A percentile compares a stretch with the other conserved stretches of the same genome.
Evolutionary conservation across 2,113 vertebrate genomes (phyloP).

Genomic region (Glaucomys volans): DNA sequence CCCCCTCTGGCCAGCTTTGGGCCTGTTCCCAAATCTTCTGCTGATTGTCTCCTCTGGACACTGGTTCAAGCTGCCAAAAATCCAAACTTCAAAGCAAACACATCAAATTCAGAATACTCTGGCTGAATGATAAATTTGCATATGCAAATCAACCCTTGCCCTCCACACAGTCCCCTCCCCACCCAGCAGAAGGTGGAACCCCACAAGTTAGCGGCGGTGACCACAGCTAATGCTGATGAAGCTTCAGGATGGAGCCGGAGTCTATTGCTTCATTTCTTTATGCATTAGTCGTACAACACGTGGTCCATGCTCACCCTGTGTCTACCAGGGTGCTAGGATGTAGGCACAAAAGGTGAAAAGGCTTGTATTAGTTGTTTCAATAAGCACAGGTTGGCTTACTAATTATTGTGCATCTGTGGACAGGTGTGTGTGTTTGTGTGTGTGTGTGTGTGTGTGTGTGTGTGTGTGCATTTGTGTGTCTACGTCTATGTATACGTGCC

Average conservation of each 20-base stretch:
- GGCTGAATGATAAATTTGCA: constrained; percentile 7
- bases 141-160: constrained; percentile 44
- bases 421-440: neutral
- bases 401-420: neutral
- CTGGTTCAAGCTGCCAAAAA: neutral
- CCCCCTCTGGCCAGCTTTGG: neutral
- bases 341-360: neutral
- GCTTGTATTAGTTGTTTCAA: neutral
- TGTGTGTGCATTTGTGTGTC: neutral
- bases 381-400: neutral
- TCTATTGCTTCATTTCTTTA: neutral
- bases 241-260: neutral
- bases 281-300: neutral
- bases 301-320: neutral
- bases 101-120: constrained; percentile 8
- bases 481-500: neutral
- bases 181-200: neutral
- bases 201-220: neutral
- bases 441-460: neutral
- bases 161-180: neutral
- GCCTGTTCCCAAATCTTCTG: neutral
- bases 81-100: constrained; percentile 54
- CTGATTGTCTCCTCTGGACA: constrained; percentile 1
- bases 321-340: neutral
- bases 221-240: neutral